Conservation (phyloP, 2,113 vertebrate genomes). For the Bubo bubo region DNA sequence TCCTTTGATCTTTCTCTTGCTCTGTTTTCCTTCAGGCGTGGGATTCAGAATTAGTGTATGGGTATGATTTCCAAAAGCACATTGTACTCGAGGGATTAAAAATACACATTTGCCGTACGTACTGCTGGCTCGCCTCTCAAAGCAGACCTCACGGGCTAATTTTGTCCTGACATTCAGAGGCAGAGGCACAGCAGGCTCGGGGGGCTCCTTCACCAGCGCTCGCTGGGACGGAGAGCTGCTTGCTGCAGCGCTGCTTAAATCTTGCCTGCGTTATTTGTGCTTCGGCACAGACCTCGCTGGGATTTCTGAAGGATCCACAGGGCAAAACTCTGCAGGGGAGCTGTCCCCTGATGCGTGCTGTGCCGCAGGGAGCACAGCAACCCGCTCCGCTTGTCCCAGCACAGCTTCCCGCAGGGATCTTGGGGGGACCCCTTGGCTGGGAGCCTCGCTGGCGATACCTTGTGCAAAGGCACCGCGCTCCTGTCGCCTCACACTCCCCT, state of each 20-base stretch:
- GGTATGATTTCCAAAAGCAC: not conserved
- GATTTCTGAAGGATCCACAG: not conserved
- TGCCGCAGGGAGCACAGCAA: no score
- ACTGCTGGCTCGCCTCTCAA: not conserved
- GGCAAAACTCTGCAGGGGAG: not conserved
- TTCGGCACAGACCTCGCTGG: not conserved
- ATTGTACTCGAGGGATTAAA: not conserved
- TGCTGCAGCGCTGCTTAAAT: not conserved
- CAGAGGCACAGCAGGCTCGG: not conserved
- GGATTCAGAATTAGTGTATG: not conserved
- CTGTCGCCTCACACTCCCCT: fast-evolving
- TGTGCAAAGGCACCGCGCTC: no score
- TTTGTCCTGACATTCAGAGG: not conserved
- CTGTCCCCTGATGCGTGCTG: no score
- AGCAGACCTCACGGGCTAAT: not conserved
- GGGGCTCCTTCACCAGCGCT: not conserved
- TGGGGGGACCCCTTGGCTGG: not conserved
- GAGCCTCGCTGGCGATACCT: not conserved
- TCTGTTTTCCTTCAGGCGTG: not conserved
- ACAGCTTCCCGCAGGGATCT: no score
- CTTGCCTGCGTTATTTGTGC: not conserved
- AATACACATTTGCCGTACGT: not conserved
- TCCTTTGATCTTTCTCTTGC: not conserved
- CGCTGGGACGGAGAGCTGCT: not conserved
- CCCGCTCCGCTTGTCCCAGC: no score